Base-by-base conservation (phyloP, 2,797 vertebrate species). In the Esox lucius region DNA sequence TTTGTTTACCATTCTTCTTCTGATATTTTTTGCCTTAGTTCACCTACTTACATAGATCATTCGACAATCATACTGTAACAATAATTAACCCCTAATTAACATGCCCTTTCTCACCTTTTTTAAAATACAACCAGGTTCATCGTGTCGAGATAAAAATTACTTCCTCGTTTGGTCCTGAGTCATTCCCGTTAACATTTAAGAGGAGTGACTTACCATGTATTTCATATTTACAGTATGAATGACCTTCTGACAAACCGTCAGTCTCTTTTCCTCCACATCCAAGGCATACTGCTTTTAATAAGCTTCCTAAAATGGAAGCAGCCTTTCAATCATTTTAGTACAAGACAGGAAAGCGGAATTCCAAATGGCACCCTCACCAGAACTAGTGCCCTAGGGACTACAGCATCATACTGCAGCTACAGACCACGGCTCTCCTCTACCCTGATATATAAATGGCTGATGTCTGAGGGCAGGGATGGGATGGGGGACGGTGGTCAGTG, bases 281-380 rank as follows among this genome's bases (percentile, higher is more conserved):
- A 17, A 17, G 48, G 0, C 12, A 28, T 42, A 39, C 39, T 8
- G 22, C 4, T 8, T 70, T 49, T 49, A 53, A 51, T 26, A 46
- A 35, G 19, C 5, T n/a, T 19, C 39, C 46, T n/a, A 46, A 68
- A 48, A 46, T 68, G 67, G 67, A 68, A 68, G 39, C 67, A 69
- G 68, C 68, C 28, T 48, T 16, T 49, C 22, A 28, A 48, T 69
- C 12, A 8, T 17, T 48, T 31, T 51, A 19, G 26, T 70, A 9
- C 46, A 6, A 26, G n/a, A 48, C 19, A 69, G 68, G 26, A 22
- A 26, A 16, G 24, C 46, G 4, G 68, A 70, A 7, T 22, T 39
- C 33, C 19, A 56, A 56, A n/a, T 56, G 19, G 35, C 67, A 46
- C 42, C 67, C 39, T 19, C 35, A 2, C 35, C 4, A 13, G 16